Conservation (phyloP, 2,888 invertebrate species). For the Allolobophora icterica region DNA sequence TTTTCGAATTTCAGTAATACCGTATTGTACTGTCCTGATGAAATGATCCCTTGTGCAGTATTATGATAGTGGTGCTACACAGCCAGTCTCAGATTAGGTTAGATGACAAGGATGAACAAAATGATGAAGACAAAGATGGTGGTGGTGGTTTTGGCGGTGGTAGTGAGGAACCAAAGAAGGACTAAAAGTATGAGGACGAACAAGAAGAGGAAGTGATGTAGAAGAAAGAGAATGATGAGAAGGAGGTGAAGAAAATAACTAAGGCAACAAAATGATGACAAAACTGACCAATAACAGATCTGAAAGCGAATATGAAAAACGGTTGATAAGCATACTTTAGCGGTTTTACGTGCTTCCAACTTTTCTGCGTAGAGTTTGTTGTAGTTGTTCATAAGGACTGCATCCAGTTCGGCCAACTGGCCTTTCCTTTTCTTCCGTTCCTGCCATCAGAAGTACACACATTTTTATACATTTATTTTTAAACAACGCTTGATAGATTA, state of each 20-base stretch:
- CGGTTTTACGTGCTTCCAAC: conserved; percentile 52
- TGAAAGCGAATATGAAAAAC: background rate
- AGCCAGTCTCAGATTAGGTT: no score
- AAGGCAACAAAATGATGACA: no score
- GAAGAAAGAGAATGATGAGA: background rate
- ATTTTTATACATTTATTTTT: no score
- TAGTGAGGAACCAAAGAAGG: background rate
- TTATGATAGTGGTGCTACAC: no score
- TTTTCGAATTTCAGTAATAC: no score
- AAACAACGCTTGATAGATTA: no score
- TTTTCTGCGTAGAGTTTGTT: conserved; percentile 50
- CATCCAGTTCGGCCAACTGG: conserved; percentile 58
- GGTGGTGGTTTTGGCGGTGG: no score
- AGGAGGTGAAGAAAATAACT: background rate
- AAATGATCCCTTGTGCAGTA: no score
- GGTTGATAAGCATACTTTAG: background rate
- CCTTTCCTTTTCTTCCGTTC: conserved; percentile 57
- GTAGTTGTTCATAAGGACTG: conserved; percentile 52
- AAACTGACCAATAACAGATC: background rate
- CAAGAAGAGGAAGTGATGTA: no score
- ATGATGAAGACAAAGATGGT: no score
- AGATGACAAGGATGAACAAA: no score
- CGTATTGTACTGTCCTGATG: no score
- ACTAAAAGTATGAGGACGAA: background rate
- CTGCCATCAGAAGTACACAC: conserved; percentile 46